A percentile compares a stretch with the other conserved stretches of the same genome.
Evolutionary conservation across 2,888 invertebrate genomes (phyloP).

Genomic region (Xylocampa areola): DNA sequence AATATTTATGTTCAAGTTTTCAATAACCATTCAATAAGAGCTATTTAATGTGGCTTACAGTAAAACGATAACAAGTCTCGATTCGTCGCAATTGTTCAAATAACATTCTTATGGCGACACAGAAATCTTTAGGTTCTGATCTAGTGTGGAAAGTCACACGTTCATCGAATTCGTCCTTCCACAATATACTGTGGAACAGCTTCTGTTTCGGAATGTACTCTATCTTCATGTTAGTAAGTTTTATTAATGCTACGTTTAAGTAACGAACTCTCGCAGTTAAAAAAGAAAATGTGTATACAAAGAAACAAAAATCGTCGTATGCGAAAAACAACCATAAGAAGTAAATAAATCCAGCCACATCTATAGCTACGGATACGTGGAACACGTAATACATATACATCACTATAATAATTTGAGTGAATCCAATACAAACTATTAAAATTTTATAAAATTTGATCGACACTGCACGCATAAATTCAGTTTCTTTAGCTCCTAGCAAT

Average conservation of each 20-base stretch:
- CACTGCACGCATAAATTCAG: slow-evolving; percentile 73
- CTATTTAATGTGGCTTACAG: no score
- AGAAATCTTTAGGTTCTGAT: slow-evolving; percentile 61
- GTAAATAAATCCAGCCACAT: slow-evolving; percentile 60
- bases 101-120: slow-evolving; percentile 64
- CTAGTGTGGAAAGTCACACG: slow-evolving; percentile 66
- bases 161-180: slow-evolving; percentile 70
- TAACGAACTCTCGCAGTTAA: slow-evolving; percentile 70
- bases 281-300: slow-evolving; percentile 59
- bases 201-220: slow-evolving; percentile 70
- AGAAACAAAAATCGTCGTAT: slow-evolving; percentile 68
- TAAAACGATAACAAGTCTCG: slow-evolving; percentile 65
- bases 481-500: slow-evolving; percentile 72
- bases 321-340: slow-evolving; percentile 66
- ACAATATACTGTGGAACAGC: slow-evolving; percentile 68
- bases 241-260: slow-evolving; percentile 75
- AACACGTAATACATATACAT: slow-evolving; percentile 60
- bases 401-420: slow-evolving; percentile 55
- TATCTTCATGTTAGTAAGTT: slow-evolving; percentile 66
- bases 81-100: slow-evolving; percentile 63
- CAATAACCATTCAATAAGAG: no score
- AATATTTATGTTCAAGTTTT: no score
- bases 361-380: slow-evolving; percentile 57
- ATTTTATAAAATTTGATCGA: slow-evolving; percentile 50
- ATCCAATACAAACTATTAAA: slow-evolving; percentile 41